Base-by-base conservation (phyloP, 2,888 invertebrate species). In the Sipha maydis region DNA sequence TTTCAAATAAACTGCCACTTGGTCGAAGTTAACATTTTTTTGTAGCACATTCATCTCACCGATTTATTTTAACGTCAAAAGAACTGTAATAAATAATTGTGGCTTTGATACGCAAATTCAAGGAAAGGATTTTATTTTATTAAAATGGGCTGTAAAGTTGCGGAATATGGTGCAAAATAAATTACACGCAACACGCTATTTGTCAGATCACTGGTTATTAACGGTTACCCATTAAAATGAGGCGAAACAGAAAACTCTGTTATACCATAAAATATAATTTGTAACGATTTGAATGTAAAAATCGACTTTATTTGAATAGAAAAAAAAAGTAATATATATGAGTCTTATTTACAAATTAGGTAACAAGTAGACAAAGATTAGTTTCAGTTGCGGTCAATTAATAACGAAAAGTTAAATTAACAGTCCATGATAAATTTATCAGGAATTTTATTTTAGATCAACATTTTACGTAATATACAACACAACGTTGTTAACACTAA, bases 111-210 rank as follows among this genome's bases (percentile, higher is more conserved):
- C 25, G 34, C 54, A 71, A 41, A 25, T 71, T 8, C 61, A 25
- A 71, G 31, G 79, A 38, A 80, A 83, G 48, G 25, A 54, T 82
- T 80, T 80, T 69, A 69, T 4, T 69, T 79, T 69, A 82, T 82
- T 69, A 31, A 71, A 71, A 83, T 14, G 25, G 14, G 21, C 31
- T 14, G 82, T 14, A n/a, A 48, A 31, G 28, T 31, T 21, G 34
- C 54, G 8, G 3, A 54, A 71, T 71, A 41, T 7, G 17, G 21
- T 28, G 25, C 1, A 41, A 41, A 67, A 41, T 67, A 41, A 82
- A 41, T 82, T 28, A 69, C 41, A 34, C 19, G 56, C 38, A 8
- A 31, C 8, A 61, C 8, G 34, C 71, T 56, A 31, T 48, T 78
- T 56, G 21, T 31, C 77, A 31, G 21, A n/a, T 28, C 54, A 54